phyloP scores from a whole-genome alignment of 2,888 invertebrate genomes.

The Amblyteles armatorius region DNA sequence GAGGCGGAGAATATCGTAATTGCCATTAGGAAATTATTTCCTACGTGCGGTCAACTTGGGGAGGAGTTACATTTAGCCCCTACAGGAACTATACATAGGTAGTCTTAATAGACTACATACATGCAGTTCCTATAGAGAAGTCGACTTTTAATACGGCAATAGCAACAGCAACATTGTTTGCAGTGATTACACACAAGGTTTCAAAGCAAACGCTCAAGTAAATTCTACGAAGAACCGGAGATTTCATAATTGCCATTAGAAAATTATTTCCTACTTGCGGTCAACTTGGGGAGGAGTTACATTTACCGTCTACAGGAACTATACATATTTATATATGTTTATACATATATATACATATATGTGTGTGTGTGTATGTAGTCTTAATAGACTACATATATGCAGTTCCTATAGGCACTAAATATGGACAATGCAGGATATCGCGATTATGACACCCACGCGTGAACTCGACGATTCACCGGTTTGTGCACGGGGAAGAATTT shows the following conservation, averaged over 20 bases:
- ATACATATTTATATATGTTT: too few species aligned
- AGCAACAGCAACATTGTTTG: neutral
- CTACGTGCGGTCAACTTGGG: slow-evolving; percentile 25
- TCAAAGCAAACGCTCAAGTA: neutral
- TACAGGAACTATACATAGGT: neutral
- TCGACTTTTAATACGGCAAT: too few species aligned
- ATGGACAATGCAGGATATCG: slow-evolving; percentile 54
- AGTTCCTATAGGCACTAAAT: slow-evolving; percentile 29
- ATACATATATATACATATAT: too few species aligned
- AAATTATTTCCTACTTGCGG: slow-evolving; percentile 50
- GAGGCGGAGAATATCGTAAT: neutral
- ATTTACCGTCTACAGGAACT: neutral
- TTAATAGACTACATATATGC: slow-evolving; percentile 4
- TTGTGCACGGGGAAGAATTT: slow-evolving; percentile 38
- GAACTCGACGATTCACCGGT: slow-evolving; percentile 36
- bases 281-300: slow-evolving; percentile 15
- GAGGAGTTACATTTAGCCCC: slow-evolving; percentile 5
- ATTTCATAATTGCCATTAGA: neutral
- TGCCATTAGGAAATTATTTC: slow-evolving; percentile 31
- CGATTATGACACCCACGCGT: slow-evolving; percentile 61
- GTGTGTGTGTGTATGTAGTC: too few species aligned
- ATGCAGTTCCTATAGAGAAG: slow-evolving; percentile 24
- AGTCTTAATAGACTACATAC: neutral
- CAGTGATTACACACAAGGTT: neutral
- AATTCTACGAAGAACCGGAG: neutral